Conservation (phyloP, 2,797 vertebrate genomes). For the Sebastes steindachneri region DNA sequence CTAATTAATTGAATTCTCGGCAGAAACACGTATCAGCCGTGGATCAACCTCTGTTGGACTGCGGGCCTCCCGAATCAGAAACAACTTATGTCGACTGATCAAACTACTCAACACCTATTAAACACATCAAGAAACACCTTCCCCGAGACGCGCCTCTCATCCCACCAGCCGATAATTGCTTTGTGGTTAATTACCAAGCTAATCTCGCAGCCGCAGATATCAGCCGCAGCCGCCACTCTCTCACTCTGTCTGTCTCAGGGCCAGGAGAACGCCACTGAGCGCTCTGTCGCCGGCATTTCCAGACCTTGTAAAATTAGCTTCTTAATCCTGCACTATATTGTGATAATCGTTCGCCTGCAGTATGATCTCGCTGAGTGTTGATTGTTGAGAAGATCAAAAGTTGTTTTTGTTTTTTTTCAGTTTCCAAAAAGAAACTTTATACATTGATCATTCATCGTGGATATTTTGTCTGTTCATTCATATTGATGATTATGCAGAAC, state of each 20-base stretch:
- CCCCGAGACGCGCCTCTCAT: conserved; percentile 74
- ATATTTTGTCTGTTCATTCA: conserved; percentile 19
- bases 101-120: conserved; percentile 86
- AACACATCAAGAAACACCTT: conserved; percentile 84
- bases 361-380: conserved; percentile 62
- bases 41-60: conserved; percentile 73
- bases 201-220: conserved; percentile 81
- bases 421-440: conserved; percentile 37
- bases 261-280: conserved; percentile 55
- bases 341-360: conserved; percentile 64
- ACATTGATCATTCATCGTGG: conserved; percentile 11
- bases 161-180: conserved; percentile 83
- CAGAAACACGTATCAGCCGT: conserved; percentile 67
- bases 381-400: conserved; percentile 58
- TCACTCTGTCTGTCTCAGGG: conserved; percentile 60
- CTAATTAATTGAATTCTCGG: conserved; percentile 84
- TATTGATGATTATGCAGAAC: conserved; percentile 23
- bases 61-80: conserved; percentile 62
- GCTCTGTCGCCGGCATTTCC: conserved; percentile 49
- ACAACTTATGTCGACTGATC: conserved; percentile 80
- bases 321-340: conserved; percentile 69
- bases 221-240: conserved; percentile 62
- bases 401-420: conserved; percentile 3
- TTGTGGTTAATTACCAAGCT: conserved; percentile 85
- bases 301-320: conserved; percentile 72